Percentiles rank a stretch among this genome's conserved stretches.
Evolutionary conservation across 2,113 vertebrate species (phyloP).

Genomic region (Scalopus aquaticus): DNA sequence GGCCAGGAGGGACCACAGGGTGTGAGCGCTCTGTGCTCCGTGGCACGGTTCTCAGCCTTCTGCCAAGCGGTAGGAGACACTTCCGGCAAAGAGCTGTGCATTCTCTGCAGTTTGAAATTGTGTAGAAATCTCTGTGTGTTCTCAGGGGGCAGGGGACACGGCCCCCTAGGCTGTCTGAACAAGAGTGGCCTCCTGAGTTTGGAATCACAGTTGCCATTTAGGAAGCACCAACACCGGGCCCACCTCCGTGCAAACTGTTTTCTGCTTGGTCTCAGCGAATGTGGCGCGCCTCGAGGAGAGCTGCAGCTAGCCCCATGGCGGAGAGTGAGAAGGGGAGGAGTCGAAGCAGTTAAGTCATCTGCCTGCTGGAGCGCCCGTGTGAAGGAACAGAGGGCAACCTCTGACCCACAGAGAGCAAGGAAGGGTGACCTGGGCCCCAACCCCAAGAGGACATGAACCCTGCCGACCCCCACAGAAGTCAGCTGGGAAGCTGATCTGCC

Average conservation of each 20-base stretch:
- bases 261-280: background rate
- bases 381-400: background rate
- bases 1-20: background rate
- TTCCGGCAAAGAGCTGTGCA: background rate
- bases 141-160: background rate
- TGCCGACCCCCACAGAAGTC: background rate
- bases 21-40: background rate
- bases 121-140: background rate
- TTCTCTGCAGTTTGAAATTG: background rate
- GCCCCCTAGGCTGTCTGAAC: background rate
- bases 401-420: background rate
- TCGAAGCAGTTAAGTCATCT: background rate
- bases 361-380: background rate
- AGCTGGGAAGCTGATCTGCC: background rate
- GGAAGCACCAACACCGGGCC: background rate
- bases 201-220: background rate
- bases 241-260: background rate
- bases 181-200: background rate
- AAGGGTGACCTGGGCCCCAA: background rate
- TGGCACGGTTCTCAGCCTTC: background rate
- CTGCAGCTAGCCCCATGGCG: background rate
- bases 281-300: background rate
- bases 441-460: background rate
- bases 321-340: background rate
- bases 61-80: background rate